Evolutionary conservation across 1,140 invertebrate species (phyloP).

Genomic region (Musca domestica): DNA sequence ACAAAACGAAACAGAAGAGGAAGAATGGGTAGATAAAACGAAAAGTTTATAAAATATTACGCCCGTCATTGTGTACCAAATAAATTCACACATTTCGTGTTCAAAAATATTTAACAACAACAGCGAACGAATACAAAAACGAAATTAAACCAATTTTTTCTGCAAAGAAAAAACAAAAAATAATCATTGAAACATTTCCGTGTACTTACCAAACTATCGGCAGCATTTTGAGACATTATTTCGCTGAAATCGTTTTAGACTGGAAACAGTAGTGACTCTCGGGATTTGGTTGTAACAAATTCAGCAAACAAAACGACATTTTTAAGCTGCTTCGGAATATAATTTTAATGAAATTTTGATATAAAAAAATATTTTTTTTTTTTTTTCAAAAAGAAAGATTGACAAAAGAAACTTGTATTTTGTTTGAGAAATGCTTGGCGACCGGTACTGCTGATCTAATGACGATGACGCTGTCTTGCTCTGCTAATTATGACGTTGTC

Average conservation of each 20-base stretch:
- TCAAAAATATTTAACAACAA: background rate
- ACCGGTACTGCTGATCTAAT: too few relatives aligned
- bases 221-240: slow-evolving; percentile 54
- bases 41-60: background rate
- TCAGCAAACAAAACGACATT: too few relatives aligned
- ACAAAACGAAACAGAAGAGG: too few relatives aligned
- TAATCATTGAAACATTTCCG: background rate
- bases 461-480: too few relatives aligned
- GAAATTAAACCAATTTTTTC: background rate
- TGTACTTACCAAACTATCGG: slow-evolving; percentile 51
- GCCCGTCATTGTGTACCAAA: slow-evolving; percentile 1
- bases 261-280: background rate
- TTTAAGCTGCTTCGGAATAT: too few relatives aligned
- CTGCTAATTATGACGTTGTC: too few relatives aligned
- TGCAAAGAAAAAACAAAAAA: background rate
- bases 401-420: too few relatives aligned
- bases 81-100: background rate
- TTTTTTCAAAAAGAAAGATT: too few relatives aligned
- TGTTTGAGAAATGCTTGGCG: too few relatives aligned
- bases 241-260: slow-evolving; percentile 25
- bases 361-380: too few relatives aligned
- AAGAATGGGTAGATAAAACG: background rate
- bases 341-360: too few relatives aligned
- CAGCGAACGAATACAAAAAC: background rate
- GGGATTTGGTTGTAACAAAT: too few relatives aligned